Conservation (phyloP, 2,888 invertebrate genomes). For the Caenorhabditis afra region DNA sequence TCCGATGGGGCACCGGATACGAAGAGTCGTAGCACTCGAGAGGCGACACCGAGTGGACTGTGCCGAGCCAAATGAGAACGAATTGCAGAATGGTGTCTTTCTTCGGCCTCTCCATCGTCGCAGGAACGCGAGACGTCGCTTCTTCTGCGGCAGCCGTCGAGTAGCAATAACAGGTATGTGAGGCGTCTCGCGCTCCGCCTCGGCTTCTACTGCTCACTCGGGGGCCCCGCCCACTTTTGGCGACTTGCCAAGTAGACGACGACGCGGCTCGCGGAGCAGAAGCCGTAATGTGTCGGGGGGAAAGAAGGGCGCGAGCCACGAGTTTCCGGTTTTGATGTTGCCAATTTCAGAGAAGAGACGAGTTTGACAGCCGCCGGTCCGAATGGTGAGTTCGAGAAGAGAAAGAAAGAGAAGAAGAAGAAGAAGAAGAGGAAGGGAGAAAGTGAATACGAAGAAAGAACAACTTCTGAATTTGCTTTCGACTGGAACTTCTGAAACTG, state of each 20-base stretch:
- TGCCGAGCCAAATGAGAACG: constrained; percentile 26
- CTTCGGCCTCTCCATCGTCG: constrained; percentile 51
- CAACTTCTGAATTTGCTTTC: no score
- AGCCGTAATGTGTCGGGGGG: constrained; percentile 37
- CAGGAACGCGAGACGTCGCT: constrained; percentile 43
- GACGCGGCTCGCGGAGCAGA: constrained; percentile 31
- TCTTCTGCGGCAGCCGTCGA: constrained; percentile 53
- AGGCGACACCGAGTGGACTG: constrained; percentile 6
- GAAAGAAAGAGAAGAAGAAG: neutral
- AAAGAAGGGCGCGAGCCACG: constrained; percentile 1
- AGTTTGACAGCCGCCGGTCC: constrained; percentile 53
- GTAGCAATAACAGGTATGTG: constrained; percentile 58
- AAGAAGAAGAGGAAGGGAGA: neutral
- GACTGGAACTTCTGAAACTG: no score
- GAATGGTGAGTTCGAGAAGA: constrained; percentile 30
- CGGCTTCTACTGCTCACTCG: constrained; percentile 21
- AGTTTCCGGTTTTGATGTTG: constrained; percentile 56
- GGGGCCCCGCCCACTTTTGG: constrained; percentile 38
- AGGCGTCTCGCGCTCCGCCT: constrained; percentile 18
- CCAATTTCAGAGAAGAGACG: constrained; percentile 60
- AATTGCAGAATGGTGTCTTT: constrained; percentile 66
- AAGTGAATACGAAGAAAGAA: no score
- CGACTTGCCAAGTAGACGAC: constrained; percentile 38
- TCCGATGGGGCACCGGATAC: constrained; percentile 56
- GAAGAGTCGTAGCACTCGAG: constrained; percentile 70